phyloP scores from a whole-genome alignment of 2,888 invertebrate species.

The Pimpla rufipes region DNA sequence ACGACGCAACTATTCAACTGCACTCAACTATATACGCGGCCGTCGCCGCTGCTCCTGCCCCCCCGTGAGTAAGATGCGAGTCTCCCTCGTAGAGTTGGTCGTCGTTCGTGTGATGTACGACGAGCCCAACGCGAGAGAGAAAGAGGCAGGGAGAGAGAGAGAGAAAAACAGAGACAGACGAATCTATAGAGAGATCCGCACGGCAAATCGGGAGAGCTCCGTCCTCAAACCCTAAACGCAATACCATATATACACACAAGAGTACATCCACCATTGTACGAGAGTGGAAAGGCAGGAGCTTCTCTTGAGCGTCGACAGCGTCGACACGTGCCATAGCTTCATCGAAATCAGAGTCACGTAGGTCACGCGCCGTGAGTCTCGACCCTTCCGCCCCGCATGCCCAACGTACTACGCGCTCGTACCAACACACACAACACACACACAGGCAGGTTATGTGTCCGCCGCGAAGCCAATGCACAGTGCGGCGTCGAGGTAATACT shows the following conservation, averaged over 20 bases:
- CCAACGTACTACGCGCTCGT: neutral
- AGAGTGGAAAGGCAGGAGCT: conserved; percentile 21
- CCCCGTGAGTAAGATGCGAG: neutral
- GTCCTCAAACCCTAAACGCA: conserved; percentile 5
- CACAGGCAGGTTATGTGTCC: neutral
- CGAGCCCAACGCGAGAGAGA: neutral
- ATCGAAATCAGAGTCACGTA: conserved; percentile 68
- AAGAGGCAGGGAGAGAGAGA: conserved; percentile 4
- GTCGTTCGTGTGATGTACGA: conserved; percentile 17
- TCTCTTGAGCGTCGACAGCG: conserved; percentile 55
- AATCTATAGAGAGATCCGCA: conserved; percentile 4
- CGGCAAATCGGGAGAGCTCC: neutral
- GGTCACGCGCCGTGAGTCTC: conserved; percentile 57
- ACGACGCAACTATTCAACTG: conserved; percentile 32
- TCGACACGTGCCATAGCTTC: conserved; percentile 59
- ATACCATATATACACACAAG: neutral
- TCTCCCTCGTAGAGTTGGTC: conserved; percentile 7
- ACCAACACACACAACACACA: neutral
- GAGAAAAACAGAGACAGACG: conserved; percentile 14
- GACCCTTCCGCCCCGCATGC: conserved; percentile 34
- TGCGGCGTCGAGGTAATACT: conserved; percentile 1
- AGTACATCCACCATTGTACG: conserved; percentile 2
- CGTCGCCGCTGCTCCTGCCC: neutral
- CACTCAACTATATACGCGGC: neutral
- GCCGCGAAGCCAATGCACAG: neutral